These are phyloP conservation scores for Drosophila helvetica DNA, from an alignment of 2,888 invertebrate genomes.

Conservation along the genomic window DNA sequence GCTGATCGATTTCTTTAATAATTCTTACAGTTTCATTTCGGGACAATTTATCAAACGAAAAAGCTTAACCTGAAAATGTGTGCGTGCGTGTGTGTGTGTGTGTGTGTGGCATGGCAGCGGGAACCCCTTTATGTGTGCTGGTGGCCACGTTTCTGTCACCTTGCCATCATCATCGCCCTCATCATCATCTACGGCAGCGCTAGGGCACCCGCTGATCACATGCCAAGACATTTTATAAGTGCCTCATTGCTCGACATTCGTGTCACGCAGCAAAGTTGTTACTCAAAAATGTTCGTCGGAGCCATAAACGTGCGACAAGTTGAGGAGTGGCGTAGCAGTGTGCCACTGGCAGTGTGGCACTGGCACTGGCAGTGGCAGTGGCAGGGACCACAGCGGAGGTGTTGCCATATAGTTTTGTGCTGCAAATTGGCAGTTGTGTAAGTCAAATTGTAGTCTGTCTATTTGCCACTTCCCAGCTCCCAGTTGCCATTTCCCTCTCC, in stretches of 20 bases:
- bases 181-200: constrained; percentile 20
- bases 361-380: background rate
- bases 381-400: constrained; percentile 13
- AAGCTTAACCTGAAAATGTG: constrained; percentile 3
- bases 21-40: constrained; percentile 23
- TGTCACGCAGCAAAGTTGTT: constrained; percentile 71
- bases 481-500: background rate
- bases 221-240: constrained; percentile 61
- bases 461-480: constrained; percentile 1
- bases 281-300: constrained; percentile 65
- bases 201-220: constrained; percentile 42
- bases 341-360: background rate
- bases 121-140: constrained; percentile 28
- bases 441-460: constrained; percentile 54
- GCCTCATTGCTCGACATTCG: constrained; percentile 59
- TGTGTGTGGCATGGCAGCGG: no score
- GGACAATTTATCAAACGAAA: constrained; percentile 41
- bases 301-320: constrained; percentile 63
- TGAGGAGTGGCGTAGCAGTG: constrained; percentile 14
- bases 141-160: constrained; percentile 42
- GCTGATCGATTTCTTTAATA: constrained; percentile 30
- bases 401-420: constrained; percentile 47
- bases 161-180: constrained; percentile 27
- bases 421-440: constrained; percentile 56
- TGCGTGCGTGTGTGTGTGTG: background rate